phyloP scores from a whole-genome alignment of 1,140 invertebrate genomes.

The Elysia chlorotica region DNA sequence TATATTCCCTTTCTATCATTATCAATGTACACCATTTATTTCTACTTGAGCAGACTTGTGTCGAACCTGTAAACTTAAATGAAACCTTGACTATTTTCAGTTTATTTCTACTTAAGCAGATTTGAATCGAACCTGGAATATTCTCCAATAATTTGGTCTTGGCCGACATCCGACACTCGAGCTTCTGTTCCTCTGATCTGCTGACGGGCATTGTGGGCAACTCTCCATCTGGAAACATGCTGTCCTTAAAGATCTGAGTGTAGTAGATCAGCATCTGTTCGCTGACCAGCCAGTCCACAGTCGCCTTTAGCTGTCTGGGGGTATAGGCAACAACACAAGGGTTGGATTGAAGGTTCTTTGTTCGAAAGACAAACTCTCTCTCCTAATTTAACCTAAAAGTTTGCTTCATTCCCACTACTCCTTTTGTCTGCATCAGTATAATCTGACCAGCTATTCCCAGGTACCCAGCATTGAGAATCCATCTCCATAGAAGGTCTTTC shows the following conservation, averaged over 20 bases:
- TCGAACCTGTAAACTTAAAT: background rate
- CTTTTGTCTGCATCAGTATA: background rate
- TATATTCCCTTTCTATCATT: background rate
- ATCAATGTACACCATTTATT: background rate
- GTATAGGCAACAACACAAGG: too few relatives aligned
- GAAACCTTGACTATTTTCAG: background rate
- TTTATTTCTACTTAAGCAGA: background rate
- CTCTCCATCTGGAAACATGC: slow-evolving; percentile 85
- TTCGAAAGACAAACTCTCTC: too few relatives aligned
- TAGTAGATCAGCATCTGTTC: slow-evolving; percentile 91
- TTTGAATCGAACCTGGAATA: slow-evolving; percentile 52
- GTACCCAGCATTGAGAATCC: background rate
- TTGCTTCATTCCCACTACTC: background rate
- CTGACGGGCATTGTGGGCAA: slow-evolving; percentile 66
- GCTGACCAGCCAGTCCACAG: slow-evolving; percentile 83
- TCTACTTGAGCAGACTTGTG: background rate
- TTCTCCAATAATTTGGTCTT: slow-evolving; percentile 59
- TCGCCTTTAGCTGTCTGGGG: slow-evolving; percentile 85
- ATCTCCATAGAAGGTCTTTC: background rate
- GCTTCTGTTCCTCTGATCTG: slow-evolving; percentile 74
- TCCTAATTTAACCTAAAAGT: too few relatives aligned
- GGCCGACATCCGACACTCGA: slow-evolving; percentile 63
- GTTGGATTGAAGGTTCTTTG: too few relatives aligned
- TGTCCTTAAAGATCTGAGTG: slow-evolving; percentile 79
- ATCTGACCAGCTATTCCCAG: background rate